Base-by-base conservation (phyloP, 2,797 vertebrate species). In the Semaprochilodus insignis region DNA sequence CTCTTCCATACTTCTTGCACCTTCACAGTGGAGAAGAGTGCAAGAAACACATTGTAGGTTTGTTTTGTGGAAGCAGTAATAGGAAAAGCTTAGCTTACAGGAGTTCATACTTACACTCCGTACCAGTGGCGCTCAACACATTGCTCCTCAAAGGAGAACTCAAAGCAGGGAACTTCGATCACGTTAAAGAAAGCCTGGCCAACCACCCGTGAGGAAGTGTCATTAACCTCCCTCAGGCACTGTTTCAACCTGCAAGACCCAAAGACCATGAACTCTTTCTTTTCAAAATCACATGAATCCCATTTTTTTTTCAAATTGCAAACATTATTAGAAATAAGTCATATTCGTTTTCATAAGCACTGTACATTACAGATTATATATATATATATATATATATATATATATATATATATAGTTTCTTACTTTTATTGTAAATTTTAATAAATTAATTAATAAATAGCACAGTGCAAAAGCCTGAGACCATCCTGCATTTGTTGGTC, bases 101-200 rank as follows among this genome's bases (percentile, higher is more conserved):
- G 31, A 55, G 14, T 6, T 52, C 70, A 88, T 93, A 95, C 98
- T 98, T 93, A 99, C 98, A 96, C 89, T 72, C 97, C 93, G 0
- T 98, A 98, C 95, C 97, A 97, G 85, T 96, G 95, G 0, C 95
- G 93, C 84, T 99, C 96, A 70, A 94, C 94, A 31, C 96, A 97
- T 83, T 95, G 95, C 21, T 97, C 96, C 85, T 95, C 94, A 77
- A 95, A 96, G 67, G 71, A 71, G 1, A 98, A 90, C 48, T 96
- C 95, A 55, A 97, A 98, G 91, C 97, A 99, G 14, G 97, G 97
- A 70, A 93, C 95, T 69, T 95, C 93, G 16, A 98, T 96, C 82
- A 98, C 94, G 10, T 97, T 98, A 89, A 97, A 97, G 93, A 97
- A 98, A 0, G 96, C 94, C 83, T 98, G 95, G 55, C 96, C 96